phyloP scores from a whole-genome alignment of 2,888 invertebrate species.

The Elmis aenea region DNA sequence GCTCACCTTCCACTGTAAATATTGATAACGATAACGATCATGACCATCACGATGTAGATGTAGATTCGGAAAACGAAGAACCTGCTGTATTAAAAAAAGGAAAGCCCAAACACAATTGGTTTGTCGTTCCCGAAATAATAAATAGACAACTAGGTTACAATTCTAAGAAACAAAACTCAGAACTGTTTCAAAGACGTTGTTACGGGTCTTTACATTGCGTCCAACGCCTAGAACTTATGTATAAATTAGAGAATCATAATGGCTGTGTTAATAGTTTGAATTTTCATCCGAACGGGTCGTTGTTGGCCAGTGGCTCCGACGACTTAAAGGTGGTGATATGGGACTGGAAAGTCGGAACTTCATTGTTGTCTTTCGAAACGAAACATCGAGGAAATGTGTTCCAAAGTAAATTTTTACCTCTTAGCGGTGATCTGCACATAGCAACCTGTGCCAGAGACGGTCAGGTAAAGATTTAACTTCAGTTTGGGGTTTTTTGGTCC shows the following conservation, averaged over 20 bases:
- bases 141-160: conserved; percentile 59
- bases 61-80: conserved; percentile 37
- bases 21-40: conserved; percentile 24
- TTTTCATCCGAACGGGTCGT: conserved; percentile 74
- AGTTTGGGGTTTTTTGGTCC: background rate
- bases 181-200: conserved; percentile 63
- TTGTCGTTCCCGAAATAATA: conserved; percentile 58
- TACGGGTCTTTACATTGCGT: conserved; percentile 79
- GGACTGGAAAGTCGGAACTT: conserved; percentile 79
- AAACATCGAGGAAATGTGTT: conserved; percentile 88
- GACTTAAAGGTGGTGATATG: conserved; percentile 81
- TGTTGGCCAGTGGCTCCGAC: conserved; percentile 87
- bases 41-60: conserved; percentile 25
- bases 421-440: conserved; percentile 74
- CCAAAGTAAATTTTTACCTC: conserved; percentile 83
- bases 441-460: conserved; percentile 88
- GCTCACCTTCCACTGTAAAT: conserved; percentile 14
- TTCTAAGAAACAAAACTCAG: conserved; percentile 47
- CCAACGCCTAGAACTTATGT: conserved; percentile 74
- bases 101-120: conserved; percentile 65
- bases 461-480: conserved; percentile 56
- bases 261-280: conserved; percentile 92
- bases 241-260: conserved; percentile 70
- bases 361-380: conserved; percentile 64
- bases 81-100: conserved; percentile 53